Evolutionary conservation across 2,888 invertebrate genomes (phyloP), one percentile per base, ranked within the genome.

Genomic region (Acleris emargana): DNA sequence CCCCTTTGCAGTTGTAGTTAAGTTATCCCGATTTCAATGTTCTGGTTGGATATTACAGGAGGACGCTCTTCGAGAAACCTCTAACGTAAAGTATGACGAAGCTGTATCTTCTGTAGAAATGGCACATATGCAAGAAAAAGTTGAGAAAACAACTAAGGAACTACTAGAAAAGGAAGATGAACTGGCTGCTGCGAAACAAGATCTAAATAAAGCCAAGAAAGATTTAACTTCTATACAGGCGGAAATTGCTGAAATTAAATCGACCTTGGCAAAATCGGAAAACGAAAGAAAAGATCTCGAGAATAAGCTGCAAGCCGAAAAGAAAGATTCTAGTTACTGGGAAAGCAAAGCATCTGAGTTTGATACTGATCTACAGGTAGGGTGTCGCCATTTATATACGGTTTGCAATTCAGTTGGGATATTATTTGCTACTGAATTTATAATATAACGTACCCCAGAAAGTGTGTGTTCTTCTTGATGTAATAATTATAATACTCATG

Each of bases 251-350:
- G 89, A 82, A 70, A 75, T 80, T 71, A 94, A 88, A 81, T 89
- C 76, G 75, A 93, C 81, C 84, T 83, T 88, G 79, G 82, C 70
- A 74, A 94, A 85, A 73, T 79, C 75, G 69, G 89, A 79, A 80
- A 87, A 75, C 75, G 95, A 92, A 78, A 94, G 89, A 60, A 96
- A 95, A 71, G 95, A 95, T 73, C 86, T 94, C 43, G 95, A 95
- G 74, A 93, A 90, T 53, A 94, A 95, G 72, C 88, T 93, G 67
- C 93, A 94, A 82, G 87, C 91, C 42, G 93, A 94, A 72, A 93
- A 92, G 75, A 95, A 94, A 74, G 95, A 95, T 71, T 93, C 94
- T 25, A 88, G 92, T 53, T 94, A 94, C 68, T 93, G 95, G 86
- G 95, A 95, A 78, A 93, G 93, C 53, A 95, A 95, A 80, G 87